phyloP scores from a whole-genome alignment of 1,140 invertebrate genomes.

The Homarus americanus region DNA sequence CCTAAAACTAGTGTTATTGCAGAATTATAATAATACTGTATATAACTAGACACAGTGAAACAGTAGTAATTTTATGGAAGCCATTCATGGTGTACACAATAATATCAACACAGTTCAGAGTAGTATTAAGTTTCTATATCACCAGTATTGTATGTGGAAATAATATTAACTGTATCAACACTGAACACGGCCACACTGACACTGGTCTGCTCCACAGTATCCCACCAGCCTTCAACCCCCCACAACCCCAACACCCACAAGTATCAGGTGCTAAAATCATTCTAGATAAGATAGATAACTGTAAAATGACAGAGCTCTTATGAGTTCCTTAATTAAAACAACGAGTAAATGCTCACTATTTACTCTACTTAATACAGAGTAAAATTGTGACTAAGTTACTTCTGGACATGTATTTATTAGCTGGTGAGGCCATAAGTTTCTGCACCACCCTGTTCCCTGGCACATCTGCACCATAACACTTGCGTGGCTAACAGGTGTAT shows the following conservation, averaged over 20 bases:
- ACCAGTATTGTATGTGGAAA: no score
- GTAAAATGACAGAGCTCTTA: background rate
- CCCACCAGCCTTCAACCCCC: background rate
- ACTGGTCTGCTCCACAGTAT: no score
- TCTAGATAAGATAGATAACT: background rate
- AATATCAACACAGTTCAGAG: no score
- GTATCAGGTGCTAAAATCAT: background rate
- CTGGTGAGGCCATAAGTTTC: background rate
- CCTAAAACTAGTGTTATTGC: no score
- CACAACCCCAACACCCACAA: background rate
- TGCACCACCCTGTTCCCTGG: background rate
- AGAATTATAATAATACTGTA: no score
- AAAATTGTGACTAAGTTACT: no score
- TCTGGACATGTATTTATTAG: background rate
- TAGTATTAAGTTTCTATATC: no score
- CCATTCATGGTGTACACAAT: no score
- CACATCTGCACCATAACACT: background rate
- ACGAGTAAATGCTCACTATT: background rate
- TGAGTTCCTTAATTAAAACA: background rate
- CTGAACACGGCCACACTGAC: no score
- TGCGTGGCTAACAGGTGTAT: background rate
- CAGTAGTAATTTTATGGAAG: no score
- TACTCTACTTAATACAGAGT: background rate
- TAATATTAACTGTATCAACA: no score
- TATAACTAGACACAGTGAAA: no score